Conservation (phyloP, 2,113 vertebrate species). For the Recurvirostra avosetta region DNA sequence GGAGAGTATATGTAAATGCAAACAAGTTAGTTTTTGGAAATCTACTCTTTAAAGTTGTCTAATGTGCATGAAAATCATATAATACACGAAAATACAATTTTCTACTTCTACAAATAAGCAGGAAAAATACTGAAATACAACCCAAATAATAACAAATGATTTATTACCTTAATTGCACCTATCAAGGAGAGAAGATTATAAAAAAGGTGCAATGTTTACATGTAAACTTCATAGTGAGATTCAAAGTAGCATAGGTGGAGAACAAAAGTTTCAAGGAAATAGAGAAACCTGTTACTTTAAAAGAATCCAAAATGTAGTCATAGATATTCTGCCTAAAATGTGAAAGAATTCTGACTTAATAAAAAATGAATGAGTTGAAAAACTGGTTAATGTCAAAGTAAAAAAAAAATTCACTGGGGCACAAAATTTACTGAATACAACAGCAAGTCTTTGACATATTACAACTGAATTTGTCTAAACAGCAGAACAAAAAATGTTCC, state of each 20-base stretch:
- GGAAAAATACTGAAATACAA: not conserved
- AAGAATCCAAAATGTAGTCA: not conserved
- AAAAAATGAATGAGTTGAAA: not conserved
- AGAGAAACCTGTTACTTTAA: not conserved
- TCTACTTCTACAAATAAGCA: not conserved
- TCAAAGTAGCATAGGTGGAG: not conserved
- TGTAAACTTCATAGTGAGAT: not conserved
- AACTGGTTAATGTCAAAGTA: not conserved
- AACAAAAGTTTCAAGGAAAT: not conserved
- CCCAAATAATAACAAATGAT: not conserved
- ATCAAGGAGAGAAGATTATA: not conserved
- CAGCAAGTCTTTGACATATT: not conserved
- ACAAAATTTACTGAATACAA: not conserved
- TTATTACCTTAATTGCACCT: not conserved
- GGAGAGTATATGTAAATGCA: not conserved
- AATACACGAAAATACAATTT: not conserved
- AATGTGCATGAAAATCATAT: not conserved
- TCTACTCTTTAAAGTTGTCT: not conserved
- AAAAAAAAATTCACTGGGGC: not conserved
- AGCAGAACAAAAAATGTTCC: not conserved
- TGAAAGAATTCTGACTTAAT: not conserved
- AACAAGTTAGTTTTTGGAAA: not conserved
- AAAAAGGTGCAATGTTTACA: not conserved
- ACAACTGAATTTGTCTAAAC: not conserved
- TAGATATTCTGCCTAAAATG: not conserved